Conservation (phyloP, 2,797 vertebrate species). For the Darevskia mixta region DNA sequence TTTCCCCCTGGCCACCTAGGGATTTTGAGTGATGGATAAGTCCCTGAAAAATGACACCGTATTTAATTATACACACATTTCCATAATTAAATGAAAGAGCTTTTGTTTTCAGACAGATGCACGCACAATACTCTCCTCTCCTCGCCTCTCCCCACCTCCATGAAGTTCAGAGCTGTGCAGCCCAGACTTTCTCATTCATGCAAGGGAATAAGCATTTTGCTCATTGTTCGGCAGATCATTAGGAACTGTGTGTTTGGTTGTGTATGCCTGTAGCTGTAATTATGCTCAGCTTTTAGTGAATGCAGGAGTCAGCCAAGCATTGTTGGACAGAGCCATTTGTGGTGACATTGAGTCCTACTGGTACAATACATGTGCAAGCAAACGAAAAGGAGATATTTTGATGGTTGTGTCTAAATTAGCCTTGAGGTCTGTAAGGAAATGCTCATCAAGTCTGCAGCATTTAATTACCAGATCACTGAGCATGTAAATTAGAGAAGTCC, state of each 20-base stretch:
- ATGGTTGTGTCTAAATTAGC: constrained; percentile 70
- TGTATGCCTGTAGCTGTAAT: constrained; percentile 58
- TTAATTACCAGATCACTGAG: constrained; percentile 68
- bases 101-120: constrained; percentile 30
- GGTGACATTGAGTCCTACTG: constrained; percentile 56
- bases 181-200: constrained; percentile 47
- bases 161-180: constrained; percentile 18
- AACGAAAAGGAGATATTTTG: constrained; percentile 68
- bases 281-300: constrained; percentile 62
- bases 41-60: constrained; percentile 28
- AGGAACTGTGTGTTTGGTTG: constrained; percentile 35
- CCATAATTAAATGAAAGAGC: constrained; percentile 56
- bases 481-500: constrained; percentile 47
- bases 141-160: background rate
- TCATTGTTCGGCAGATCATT: constrained; percentile 46
- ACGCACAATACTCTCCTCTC: constrained; percentile 35
- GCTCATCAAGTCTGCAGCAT: constrained; percentile 69
- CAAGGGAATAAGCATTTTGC: constrained; percentile 53
- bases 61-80: constrained; percentile 51
- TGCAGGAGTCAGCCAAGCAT: constrained; percentile 60
- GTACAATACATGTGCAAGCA: constrained; percentile 56
- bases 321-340: constrained; percentile 63
- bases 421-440: constrained; percentile 61
- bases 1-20: background rate
- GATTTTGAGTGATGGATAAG: constrained; percentile 45